Percentiles rank a stretch among this genome's conserved stretches.
phyloP scores from a whole-genome alignment of 1,140 invertebrate genomes.

The Triops cancriformis region DNA sequence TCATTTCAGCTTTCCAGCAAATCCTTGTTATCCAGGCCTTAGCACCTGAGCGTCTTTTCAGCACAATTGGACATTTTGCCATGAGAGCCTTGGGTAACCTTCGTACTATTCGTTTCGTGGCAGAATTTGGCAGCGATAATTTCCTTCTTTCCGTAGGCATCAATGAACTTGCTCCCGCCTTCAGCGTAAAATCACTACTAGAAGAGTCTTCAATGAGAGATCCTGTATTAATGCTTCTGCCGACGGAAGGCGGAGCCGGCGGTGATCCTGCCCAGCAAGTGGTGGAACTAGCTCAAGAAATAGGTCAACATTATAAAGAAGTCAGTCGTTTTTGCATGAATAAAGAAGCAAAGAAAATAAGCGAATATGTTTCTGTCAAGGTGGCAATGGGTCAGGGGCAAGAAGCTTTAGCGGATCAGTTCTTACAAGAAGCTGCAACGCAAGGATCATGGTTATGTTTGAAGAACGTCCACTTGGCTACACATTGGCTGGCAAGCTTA shows the following conservation, averaged over 20 bases:
- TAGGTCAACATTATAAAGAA: conserved; percentile 53
- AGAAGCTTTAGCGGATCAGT: conserved; percentile 49
- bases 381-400: conserved; percentile 68
- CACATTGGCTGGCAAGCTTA: conserved; percentile 61
- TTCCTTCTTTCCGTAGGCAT: conserved; percentile 40
- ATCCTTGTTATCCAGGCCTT: conserved; percentile 71
- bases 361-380: conserved; percentile 36
- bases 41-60: conserved; percentile 68
- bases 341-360: conserved; percentile 20
- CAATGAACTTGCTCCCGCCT: conserved; percentile 51
- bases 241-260: conserved; percentile 48
- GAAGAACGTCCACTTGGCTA: conserved; percentile 82
- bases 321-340: conserved; percentile 37
- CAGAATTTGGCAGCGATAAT: conserved; percentile 27
- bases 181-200: conserved; percentile 52
- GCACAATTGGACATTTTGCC: conserved; percentile 60
- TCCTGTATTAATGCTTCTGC: conserved; percentile 64
- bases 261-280: conserved; percentile 76
- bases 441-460: conserved; percentile 66
- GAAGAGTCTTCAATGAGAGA: conserved; percentile 50
- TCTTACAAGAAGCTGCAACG: conserved; percentile 45
- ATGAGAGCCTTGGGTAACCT: conserved; percentile 55
- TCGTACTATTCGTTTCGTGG: conserved; percentile 30
- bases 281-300: conserved; percentile 50
- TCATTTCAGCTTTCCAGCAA: conserved; percentile 65